phyloP scores from a whole-genome alignment of 2,113 vertebrate genomes.

The Bufo bufo region DNA sequence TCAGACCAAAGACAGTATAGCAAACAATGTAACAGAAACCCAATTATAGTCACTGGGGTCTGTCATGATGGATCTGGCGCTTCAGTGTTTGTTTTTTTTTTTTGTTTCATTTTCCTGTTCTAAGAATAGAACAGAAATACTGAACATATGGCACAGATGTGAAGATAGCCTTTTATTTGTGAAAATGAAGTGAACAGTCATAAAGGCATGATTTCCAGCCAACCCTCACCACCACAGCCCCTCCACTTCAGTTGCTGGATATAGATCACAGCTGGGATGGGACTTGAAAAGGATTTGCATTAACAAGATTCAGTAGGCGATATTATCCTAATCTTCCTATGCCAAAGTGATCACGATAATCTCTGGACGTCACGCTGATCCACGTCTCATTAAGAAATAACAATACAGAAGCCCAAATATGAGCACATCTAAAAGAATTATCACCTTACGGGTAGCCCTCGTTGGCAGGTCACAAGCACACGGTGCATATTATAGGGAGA shows the following conservation, averaged over 20 bases:
- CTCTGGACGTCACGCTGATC: constrained; percentile 7
- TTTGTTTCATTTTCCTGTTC: too few species aligned
- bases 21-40: too few species aligned
- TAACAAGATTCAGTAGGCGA: constrained; percentile 47
- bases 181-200: background rate
- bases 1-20: too few species aligned
- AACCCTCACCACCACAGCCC: background rate
- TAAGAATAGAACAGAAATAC: too few species aligned
- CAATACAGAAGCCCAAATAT: background rate
- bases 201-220: background rate
- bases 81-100: too few species aligned
- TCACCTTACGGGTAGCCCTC: background rate
- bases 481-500: too few species aligned
- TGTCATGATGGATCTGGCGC: too few species aligned
- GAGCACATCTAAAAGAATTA: background rate
- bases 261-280: constrained; percentile 13
- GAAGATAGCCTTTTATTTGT: too few species aligned
- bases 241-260: constrained; percentile 3
- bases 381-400: background rate
- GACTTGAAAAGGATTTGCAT: constrained; percentile 39
- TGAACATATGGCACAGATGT: too few species aligned
- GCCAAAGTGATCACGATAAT: constrained; percentile 50
- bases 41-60: too few species aligned
- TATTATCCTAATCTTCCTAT: constrained; percentile 52
- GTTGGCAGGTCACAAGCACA: too few species aligned